phyloP scores from a whole-genome alignment of 2,888 invertebrate genomes.

The Leucania comma region DNA sequence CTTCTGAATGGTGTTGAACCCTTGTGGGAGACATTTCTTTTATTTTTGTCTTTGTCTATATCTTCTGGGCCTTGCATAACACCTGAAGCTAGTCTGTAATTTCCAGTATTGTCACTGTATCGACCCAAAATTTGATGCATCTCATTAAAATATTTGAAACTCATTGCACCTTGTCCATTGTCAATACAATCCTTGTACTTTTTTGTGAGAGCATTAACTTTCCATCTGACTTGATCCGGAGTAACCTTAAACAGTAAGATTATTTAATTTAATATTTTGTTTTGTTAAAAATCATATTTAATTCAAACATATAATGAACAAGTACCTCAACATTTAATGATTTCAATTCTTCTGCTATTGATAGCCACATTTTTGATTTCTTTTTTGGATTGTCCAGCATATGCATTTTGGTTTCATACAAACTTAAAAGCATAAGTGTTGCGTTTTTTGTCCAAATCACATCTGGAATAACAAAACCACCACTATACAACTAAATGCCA shows the following conservation, averaged over 20 bases:
- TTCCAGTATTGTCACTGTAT: conserved; percentile 73
- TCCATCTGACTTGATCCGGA: conserved; percentile 83
- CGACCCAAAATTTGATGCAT: conserved; percentile 82
- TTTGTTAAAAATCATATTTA: not conserved
- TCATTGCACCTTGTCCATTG: conserved; percentile 75
- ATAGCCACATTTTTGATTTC: conserved; percentile 83
- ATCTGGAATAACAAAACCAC: conserved; percentile 65
- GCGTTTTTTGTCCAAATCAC: conserved; percentile 82
- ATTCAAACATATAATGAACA: not conserved
- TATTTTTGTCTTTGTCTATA: conserved; percentile 69
- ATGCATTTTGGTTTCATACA: conserved; percentile 82
- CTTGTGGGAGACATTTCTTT: conserved; percentile 70
- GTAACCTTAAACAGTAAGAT: conserved; percentile 72
- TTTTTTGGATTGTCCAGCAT: conserved; percentile 83
- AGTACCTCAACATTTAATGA: conserved; percentile 73
- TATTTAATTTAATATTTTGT: not conserved
- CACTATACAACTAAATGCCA: not conserved
- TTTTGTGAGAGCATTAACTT: conserved; percentile 83
- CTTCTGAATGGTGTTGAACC: conserved; percentile 76
- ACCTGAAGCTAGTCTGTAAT: conserved; percentile 79
- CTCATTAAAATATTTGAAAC: conserved; percentile 83
- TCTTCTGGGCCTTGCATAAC: conserved; percentile 71
- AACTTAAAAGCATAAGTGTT: conserved; percentile 77
- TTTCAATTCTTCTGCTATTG: conserved; percentile 81
- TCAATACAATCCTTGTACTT: conserved; percentile 82